Conservation (phyloP, 2,113 vertebrate species). For the Tragulus kanchil region DNA sequence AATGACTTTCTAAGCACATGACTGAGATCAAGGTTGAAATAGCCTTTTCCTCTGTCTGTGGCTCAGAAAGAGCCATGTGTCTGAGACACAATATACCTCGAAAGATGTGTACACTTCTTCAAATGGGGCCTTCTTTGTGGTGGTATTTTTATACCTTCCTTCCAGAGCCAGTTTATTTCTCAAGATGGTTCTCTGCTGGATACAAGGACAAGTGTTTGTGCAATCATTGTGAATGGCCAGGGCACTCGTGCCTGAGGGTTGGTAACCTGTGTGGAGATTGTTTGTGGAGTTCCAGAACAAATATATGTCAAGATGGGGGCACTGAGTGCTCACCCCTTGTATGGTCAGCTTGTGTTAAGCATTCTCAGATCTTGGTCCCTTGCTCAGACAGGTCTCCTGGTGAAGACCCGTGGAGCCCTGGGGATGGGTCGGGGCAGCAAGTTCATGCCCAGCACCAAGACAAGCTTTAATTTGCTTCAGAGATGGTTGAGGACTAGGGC, state of each 20-base stretch:
- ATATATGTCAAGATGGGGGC: background rate
- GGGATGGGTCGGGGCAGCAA: conserved; percentile 63
- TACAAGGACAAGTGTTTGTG: background rate
- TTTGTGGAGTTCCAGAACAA: background rate
- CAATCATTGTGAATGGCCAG: background rate
- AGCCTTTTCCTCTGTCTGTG: background rate
- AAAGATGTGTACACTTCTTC: background rate
- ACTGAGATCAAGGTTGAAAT: background rate
- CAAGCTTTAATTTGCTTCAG: conserved; percentile 80
- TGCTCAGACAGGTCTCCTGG: background rate
- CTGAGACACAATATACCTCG: background rate
- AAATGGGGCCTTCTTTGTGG: background rate
- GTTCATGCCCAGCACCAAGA: conserved; percentile 69
- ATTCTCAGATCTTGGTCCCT: background rate
- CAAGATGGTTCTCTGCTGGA: background rate
- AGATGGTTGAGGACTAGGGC: conserved; percentile 75
- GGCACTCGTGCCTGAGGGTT: background rate
- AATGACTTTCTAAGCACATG: background rate
- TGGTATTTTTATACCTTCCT: background rate
- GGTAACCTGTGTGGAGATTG: background rate
- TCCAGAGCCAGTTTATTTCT: background rate
- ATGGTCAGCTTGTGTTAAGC: background rate
- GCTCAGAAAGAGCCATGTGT: background rate
- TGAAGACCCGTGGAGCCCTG: background rate
- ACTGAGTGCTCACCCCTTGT: background rate